Evolutionary conservation across 1,140 invertebrate species (phyloP), one percentile per base, ranked within the genome.

Genomic region (Liolophura sinensis): DNA sequence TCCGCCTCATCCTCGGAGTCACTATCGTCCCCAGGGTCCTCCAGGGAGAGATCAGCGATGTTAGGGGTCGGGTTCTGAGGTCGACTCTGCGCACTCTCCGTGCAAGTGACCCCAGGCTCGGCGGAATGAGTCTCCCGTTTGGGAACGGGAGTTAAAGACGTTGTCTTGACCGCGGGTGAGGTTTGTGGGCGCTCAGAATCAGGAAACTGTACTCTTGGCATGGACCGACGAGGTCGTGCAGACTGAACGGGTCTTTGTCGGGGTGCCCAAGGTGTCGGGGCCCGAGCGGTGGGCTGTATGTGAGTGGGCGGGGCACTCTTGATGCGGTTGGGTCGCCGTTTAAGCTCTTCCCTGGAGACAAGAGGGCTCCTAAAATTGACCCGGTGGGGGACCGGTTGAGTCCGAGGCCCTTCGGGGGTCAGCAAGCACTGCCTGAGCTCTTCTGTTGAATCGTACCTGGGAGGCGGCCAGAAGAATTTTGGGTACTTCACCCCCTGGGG

Each of bases 181-280:
- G 31, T 40, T 40, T 40, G 31, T 40, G 31, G 31, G 31, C 31
- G 31, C 31, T 40, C 31, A 9, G 31, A 9, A 40, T 40, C 31
- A 9, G 31, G 31, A 40, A 40, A 9, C 3, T 3, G 9, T 40
- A 3, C 9, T 40, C 31, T 40, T 22, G 51, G 48, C 4, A 50
- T 50, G 15, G 64, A 60, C 6, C 67, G 51, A 48, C 24, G 60
- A 5, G 70, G 60, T 1, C 70, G 67, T 16, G 76, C 76, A 15
- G 76, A 75, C 57, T 69, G 72, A 18, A 76, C 67, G 9, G 73
- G 69, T 22, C 76, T 59, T 46, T 65, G 50, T 24, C 74, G 74
- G 11, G 70, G 55, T 0, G 56, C 72, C 59, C 64, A 72, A 20
- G 62, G n/a, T 1, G 76, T 74, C 60, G 75, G 73, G 0, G 65